Conservation (phyloP, 2,888 invertebrate genomes). For the Ophioninae sp. region DNA sequence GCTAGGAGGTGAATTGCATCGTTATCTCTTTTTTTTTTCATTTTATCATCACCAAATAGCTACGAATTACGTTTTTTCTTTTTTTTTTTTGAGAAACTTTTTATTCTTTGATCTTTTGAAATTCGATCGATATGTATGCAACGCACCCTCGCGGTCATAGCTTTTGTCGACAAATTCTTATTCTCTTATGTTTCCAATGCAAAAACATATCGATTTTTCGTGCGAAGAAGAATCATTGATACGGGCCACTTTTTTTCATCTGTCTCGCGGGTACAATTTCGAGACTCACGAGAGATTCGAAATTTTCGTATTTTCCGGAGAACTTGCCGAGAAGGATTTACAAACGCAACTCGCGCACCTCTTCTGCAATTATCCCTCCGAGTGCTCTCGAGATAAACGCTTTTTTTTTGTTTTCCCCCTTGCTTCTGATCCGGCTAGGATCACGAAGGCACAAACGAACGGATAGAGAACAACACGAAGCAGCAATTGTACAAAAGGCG, state of each 20-base stretch:
- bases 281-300: slow-evolving; percentile 54
- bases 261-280: slow-evolving; percentile 58
- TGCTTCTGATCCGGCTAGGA: slow-evolving; percentile 18
- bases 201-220: slow-evolving; percentile 29
- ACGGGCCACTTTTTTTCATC: slow-evolving; percentile 37
- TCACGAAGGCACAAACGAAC: slow-evolving; percentile 42
- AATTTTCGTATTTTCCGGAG: slow-evolving; percentile 25
- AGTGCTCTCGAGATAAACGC: slow-evolving; percentile 56
- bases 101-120: neutral
- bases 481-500: slow-evolving; percentile 58
- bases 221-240: slow-evolving; percentile 58
- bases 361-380: slow-evolving; percentile 53
- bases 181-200: slow-evolving; percentile 29
- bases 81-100: neutral
- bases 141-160: slow-evolving; percentile 18
- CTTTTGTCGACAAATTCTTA: slow-evolving; percentile 44
- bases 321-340: slow-evolving; percentile 58
- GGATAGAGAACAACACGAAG: slow-evolving; percentile 51
- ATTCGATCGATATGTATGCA: slow-evolving; percentile 37
- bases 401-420: slow-evolving; percentile 35
- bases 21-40: slow-evolving; percentile 5
- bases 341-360: slow-evolving; percentile 44
- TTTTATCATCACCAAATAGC: neutral
- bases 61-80: too few species aligned
- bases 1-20: slow-evolving; percentile 40